phyloP scores from a whole-genome alignment of 2,888 invertebrate species.

The Hypercompe scribonia region DNA sequence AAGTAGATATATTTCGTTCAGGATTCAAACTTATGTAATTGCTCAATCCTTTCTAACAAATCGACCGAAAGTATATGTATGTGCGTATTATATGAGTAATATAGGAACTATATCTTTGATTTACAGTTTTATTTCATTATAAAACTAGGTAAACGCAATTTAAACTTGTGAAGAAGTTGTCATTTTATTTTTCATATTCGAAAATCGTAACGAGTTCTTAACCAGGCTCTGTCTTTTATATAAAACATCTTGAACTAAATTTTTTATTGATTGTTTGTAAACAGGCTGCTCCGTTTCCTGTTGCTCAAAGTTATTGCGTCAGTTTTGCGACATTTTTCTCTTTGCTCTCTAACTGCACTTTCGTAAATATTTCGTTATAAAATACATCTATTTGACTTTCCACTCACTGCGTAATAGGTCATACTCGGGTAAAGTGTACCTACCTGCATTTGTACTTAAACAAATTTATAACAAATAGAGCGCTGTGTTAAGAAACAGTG shows the following conservation, averaged over 20 bases:
- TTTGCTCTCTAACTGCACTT: neutral
- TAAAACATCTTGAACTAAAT: neutral
- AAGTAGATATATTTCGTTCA: no score
- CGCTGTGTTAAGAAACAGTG: no score
- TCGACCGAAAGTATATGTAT: no score
- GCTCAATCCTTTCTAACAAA: no score
- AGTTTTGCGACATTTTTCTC: neutral
- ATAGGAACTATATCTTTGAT: no score
- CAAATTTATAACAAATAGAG: no score
- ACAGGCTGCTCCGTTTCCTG: constrained; percentile 8
- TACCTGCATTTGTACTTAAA: no score
- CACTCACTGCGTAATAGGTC: neutral
- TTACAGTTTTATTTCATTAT: neutral
- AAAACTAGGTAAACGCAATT: neutral
- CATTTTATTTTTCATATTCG: neutral
- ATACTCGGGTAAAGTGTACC: neutral
- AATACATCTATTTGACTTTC: neutral
- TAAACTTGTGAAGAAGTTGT: neutral
- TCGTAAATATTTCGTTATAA: neutral
- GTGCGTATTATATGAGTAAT: no score
- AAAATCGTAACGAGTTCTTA: neutral
- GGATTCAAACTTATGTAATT: no score
- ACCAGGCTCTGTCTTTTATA: neutral
- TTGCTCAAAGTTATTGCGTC: constrained; percentile 6
- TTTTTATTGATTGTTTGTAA: neutral